Percentiles rank a stretch among this genome's conserved stretches.
phyloP scores from a whole-genome alignment of 37 sponge, comb jelly and placozoan genomes.

The Ianthella basta region DNA sequence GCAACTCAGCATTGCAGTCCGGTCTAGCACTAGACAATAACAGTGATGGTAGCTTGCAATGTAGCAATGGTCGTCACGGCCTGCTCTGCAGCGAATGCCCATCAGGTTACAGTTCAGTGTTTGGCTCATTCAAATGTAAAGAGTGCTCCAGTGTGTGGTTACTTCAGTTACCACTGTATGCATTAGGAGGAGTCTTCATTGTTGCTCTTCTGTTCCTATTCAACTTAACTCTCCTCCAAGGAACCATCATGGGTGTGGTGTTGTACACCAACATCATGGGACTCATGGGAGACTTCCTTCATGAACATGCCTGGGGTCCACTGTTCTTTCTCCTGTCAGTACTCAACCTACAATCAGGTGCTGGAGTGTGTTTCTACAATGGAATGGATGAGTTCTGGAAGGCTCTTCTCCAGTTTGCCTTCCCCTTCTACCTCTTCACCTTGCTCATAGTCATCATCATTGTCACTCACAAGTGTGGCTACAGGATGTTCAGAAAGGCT shows the following conservation, averaged over 20 bases:
- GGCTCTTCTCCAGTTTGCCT: conserved; percentile 50
- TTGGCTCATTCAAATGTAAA: conserved; percentile 35
- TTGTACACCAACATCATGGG: conserved; percentile 52
- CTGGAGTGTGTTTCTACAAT: conserved; percentile 65
- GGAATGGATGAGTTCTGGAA: conserved; percentile 66
- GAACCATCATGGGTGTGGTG: conserved; percentile 48
- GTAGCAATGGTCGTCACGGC: conserved; percentile 8
- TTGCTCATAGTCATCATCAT: conserved; percentile 32
- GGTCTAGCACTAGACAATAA: not conserved
- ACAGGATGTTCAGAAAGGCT: conserved; percentile 4
- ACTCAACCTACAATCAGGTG: conserved; percentile 45
- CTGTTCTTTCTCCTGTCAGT: conserved; percentile 45
- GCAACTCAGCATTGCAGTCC: not conserved
- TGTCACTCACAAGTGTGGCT: conserved; percentile 9
- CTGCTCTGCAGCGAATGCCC: conserved; percentile 52
- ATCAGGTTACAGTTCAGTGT: conserved; percentile 26
- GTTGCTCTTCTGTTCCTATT: conserved; percentile 36
- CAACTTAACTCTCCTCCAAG: conserved; percentile 42
- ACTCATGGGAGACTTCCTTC: conserved; percentile 25
- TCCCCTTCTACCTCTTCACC: conserved; percentile 63
- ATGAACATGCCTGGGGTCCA: not conserved
- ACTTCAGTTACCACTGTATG: conserved; percentile 10
- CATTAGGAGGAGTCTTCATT: conserved; percentile 39
- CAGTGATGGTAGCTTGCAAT: not conserved
- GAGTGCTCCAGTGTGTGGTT: conserved; percentile 33